Evolutionary conservation across 1,140 invertebrate species (phyloP).

Genomic region (Sarcophaga bullata): DNA sequence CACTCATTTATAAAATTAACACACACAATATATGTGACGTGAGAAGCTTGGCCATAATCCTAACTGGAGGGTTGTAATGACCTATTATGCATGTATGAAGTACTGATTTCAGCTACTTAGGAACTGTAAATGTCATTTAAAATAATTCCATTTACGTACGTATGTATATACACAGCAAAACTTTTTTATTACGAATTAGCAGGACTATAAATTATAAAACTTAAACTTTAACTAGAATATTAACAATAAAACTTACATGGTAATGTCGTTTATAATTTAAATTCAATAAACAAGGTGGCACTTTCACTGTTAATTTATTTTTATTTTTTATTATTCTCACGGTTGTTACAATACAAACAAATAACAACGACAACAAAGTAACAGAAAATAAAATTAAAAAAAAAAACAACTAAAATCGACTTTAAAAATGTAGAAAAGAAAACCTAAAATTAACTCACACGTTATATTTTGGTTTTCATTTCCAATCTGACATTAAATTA

Average conservation of each 20-base stretch:
- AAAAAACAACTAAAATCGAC: neutral
- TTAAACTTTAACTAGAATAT: neutral
- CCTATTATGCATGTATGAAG: too few relatives aligned
- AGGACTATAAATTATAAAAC: neutral
- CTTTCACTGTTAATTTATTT: slow-evolving; percentile 11
- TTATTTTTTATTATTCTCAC: neutral
- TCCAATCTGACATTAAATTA: neutral
- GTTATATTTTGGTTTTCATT: neutral
- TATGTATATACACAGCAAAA: neutral
- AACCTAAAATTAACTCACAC: neutral
- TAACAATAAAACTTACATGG: neutral
- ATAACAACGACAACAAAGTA: neutral
- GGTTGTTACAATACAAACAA: neutral
- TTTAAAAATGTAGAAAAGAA: too few relatives aligned
- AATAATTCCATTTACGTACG: too few relatives aligned
- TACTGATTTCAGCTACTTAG: too few relatives aligned
- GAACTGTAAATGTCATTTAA: too few relatives aligned
- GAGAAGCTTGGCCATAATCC: too few relatives aligned
- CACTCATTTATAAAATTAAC: too few relatives aligned
- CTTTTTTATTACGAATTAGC: neutral
- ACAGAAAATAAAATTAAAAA: neutral
- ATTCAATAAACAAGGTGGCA: neutral
- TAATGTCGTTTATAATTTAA: neutral
- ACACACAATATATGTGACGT: too few relatives aligned
- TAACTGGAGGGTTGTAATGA: too few relatives aligned